Percentiles rank a stretch among this genome's conserved stretches.
Evolutionary conservation across 2,797 vertebrate species (phyloP).

Genomic region (Enteromius afrohamiltoni): DNA sequence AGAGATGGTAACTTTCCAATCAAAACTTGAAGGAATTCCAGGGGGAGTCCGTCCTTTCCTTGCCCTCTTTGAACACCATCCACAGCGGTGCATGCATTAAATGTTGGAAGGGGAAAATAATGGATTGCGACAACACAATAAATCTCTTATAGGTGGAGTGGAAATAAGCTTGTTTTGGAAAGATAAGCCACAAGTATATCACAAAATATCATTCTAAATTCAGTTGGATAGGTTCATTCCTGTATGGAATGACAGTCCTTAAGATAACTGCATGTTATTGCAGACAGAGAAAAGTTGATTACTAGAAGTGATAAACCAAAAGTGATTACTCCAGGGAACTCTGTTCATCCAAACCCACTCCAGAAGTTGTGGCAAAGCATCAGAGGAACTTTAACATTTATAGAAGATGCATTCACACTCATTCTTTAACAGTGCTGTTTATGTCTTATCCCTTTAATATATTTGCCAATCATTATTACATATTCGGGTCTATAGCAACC

Average conservation of each 20-base stretch:
- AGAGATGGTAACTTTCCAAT: conserved; percentile 40
- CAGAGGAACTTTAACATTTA: not conserved
- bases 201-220: conserved; percentile 8
- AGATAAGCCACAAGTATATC: conserved; percentile 8
- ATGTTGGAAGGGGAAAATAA: conserved; percentile 22
- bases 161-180: conserved; percentile 38
- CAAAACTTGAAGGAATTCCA: conserved; percentile 48
- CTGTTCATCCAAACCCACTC: conserved; percentile 11
- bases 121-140: conserved; percentile 25
- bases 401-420: not conserved
- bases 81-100: conserved; percentile 4
- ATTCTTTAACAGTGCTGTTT: not conserved
- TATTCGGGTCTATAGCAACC: too few relatives aligned
- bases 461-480: too few relatives aligned
- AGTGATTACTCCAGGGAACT: conserved; percentile 1
- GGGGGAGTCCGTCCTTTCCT: not conserved
- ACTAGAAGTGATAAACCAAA: conserved; percentile 18
- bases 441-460: not conserved
- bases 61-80: conserved; percentile 23
- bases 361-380: conserved; percentile 3
- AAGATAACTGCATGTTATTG: conserved; percentile 23
- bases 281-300: conserved; percentile 30
- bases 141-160: conserved; percentile 20
- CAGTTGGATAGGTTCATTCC: conserved; percentile 17
- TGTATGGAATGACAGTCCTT: conserved; percentile 27